phyloP scores from a whole-genome alignment of 2,888 invertebrate species.

The Merodon equestris region DNA sequence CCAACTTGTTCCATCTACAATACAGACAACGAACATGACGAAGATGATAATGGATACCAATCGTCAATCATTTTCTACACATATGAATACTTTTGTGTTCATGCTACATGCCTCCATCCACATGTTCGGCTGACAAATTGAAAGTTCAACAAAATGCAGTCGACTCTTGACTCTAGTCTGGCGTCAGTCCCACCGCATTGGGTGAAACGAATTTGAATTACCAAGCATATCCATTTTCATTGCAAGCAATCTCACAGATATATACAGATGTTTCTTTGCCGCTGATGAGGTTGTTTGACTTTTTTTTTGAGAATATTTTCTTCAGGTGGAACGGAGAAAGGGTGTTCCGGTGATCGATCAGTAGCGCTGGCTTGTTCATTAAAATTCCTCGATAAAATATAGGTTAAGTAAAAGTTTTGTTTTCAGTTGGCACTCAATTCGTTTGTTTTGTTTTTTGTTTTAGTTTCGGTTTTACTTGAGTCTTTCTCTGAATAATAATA shows the following conservation, averaged over 20 bases:
- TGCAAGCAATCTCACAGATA: constrained; percentile 17
- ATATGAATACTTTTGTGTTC: no score
- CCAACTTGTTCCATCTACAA: constrained; percentile 8
- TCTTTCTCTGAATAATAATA: constrained; percentile 41
- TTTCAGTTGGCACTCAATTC: constrained; percentile 11
- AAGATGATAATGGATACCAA: constrained; percentile 49
- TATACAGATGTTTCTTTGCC: constrained; percentile 21
- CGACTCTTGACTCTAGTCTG: constrained; percentile 29
- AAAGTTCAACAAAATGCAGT: constrained; percentile 43
- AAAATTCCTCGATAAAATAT: constrained; percentile 42
- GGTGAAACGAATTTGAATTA: constrained; percentile 27
- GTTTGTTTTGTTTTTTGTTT: constrained; percentile 13
- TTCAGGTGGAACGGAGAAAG: constrained; percentile 21
- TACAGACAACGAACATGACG: background rate
- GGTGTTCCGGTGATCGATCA: constrained; percentile 41
- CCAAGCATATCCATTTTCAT: constrained; percentile 12
- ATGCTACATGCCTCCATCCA: no score
- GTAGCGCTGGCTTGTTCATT: constrained; percentile 34
- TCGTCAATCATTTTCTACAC: no score
- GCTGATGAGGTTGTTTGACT: background rate
- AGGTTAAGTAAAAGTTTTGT: constrained; percentile 52
- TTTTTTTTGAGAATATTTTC: constrained; percentile 2
- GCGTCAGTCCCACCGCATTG: background rate
- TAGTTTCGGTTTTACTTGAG: constrained; percentile 47
- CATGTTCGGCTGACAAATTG: no score